A percentile compares a stretch with the other conserved stretches of the same genome.
Conservation (phyloP, 1,140 invertebrate genomes). For the Hypothenemus hampei region DNA sequence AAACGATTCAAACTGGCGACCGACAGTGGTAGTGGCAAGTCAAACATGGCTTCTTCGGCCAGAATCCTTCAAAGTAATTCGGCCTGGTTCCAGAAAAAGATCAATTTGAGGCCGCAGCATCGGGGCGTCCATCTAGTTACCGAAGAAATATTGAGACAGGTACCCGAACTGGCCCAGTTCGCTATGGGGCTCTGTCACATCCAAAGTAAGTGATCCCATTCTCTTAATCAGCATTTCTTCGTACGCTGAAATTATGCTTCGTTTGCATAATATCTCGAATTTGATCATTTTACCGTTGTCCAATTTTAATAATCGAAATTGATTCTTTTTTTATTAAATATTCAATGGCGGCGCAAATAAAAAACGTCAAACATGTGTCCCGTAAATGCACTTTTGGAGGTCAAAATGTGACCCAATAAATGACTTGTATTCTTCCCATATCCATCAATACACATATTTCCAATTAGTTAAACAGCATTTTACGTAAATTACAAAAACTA, state of each 20-base stretch:
- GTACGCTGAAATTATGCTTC: too few species aligned
- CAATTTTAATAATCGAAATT: too few species aligned
- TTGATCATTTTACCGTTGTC: too few species aligned
- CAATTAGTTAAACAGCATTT: too few species aligned
- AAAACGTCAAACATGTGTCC: conserved; percentile 3
- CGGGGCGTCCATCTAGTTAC: conserved; percentile 92
- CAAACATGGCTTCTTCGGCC: conserved; percentile 79
- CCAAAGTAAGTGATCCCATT: conserved; percentile 72
- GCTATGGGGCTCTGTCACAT: conserved; percentile 91
- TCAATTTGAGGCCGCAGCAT: conserved; percentile 89
- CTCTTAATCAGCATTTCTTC: conserved; percentile 11
- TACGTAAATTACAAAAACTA: too few species aligned
- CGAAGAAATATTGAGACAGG: conserved; percentile 88
- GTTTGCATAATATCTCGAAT: too few species aligned
- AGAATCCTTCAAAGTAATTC: conserved; percentile 86
- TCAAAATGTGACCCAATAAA: conserved; percentile 1
- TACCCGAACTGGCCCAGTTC: conserved; percentile 89
- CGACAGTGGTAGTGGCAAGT: conserved; percentile 46
- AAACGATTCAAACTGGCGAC: conserved; percentile 46
- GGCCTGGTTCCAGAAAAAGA: conserved; percentile 95
- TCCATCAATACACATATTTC: too few species aligned
- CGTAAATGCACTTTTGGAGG: conserved; percentile 6
- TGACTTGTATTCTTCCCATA: too few species aligned
- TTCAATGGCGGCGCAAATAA: too few species aligned
- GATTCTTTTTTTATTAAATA: too few species aligned